Evolutionary conservation across 1,140 invertebrate species (phyloP).

Genomic region (Telenomus remus): DNA sequence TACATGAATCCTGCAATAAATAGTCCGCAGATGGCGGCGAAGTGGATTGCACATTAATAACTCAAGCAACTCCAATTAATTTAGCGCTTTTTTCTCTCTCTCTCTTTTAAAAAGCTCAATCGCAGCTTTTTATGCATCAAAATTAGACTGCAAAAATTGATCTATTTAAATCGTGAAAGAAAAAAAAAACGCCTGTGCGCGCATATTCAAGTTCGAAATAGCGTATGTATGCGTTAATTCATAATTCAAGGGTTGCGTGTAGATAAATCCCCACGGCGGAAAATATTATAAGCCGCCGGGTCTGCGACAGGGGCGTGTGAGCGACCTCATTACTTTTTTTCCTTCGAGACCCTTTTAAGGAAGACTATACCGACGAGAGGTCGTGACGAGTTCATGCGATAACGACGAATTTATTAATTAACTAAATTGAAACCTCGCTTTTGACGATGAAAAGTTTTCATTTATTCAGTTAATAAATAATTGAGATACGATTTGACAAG

Average conservation of each 20-base stretch:
- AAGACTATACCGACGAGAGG: slow-evolving; percentile 18
- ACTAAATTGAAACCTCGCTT: slow-evolving; percentile 5
- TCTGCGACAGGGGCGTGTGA: slow-evolving; percentile 16
- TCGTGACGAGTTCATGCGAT: slow-evolving; percentile 47
- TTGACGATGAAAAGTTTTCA: too few relatives aligned
- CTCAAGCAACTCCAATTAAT: slow-evolving; percentile 26
- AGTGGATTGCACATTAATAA: slow-evolving; percentile 41
- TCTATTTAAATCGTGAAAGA: slow-evolving; percentile 21
- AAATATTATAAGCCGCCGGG: slow-evolving; percentile 40
- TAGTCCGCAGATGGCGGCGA: slow-evolving; percentile 31
- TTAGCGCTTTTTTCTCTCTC: too few relatives aligned
- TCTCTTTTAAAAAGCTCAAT: too few relatives aligned
- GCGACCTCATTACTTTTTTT: slow-evolving; percentile 66
- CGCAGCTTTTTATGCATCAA: too few relatives aligned
- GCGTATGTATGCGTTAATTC: slow-evolving; percentile 64
- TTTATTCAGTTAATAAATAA: too few relatives aligned
- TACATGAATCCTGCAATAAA: slow-evolving; percentile 34
- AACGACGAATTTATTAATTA: slow-evolving; percentile 66
- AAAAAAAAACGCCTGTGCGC: not conserved
- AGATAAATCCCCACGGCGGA: slow-evolving; percentile 60
- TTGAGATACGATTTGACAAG: too few relatives aligned
- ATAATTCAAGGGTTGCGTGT: slow-evolving; percentile 71
- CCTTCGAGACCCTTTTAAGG: slow-evolving; percentile 44
- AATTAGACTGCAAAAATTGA: slow-evolving; percentile 7
- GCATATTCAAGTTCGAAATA: slow-evolving; percentile 17